Evolutionary conservation across 2,888 invertebrate species (phyloP).

Genomic region (Petrolisthes cinctipes): DNA sequence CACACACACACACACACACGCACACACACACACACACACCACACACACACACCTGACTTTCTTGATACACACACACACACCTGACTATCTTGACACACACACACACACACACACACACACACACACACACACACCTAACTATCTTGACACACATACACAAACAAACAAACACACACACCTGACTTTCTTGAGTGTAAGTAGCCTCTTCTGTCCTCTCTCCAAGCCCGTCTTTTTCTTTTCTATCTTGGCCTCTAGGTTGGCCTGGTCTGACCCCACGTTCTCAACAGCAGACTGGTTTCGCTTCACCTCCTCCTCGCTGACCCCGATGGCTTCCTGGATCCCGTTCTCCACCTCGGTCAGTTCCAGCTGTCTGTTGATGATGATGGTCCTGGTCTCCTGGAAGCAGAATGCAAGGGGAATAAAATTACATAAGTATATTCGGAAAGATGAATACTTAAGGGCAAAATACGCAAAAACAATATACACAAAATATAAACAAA

Average conservation of each 20-base stretch:
- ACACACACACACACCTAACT: slow-evolving; percentile 21
- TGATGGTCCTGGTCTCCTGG: slow-evolving; percentile 82
- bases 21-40: slow-evolving; percentile 5
- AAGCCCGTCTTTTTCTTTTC: slow-evolving; percentile 90
- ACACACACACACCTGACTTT: slow-evolving; percentile 81
- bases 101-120: too few relatives aligned
- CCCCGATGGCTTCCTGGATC: slow-evolving; percentile 79
- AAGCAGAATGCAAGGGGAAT: neutral
- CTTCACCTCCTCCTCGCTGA: slow-evolving; percentile 78
- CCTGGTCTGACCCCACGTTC: slow-evolving; percentile 88
- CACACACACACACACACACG: slow-evolving; percentile 70
- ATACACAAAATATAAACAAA: too few relatives aligned
- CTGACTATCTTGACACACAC: slow-evolving; percentile 11
- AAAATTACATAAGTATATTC: neutral
- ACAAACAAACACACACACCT: slow-evolving; percentile 73
- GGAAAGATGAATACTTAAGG: neutral
- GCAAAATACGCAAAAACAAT: neutral
- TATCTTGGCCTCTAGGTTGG: slow-evolving; percentile 89
- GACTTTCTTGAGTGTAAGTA: slow-evolving; percentile 94
- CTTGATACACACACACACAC: slow-evolving; percentile 74
- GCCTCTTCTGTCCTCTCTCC: slow-evolving; percentile 90
- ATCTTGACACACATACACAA: slow-evolving; percentile 71
- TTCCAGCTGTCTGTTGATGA: slow-evolving; percentile 87
- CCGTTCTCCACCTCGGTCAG: slow-evolving; percentile 78
- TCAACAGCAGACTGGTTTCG: slow-evolving; percentile 76